These are phyloP conservation scores for Branchellion lobata DNA, from an alignment of 2,888 invertebrate species.

Conservation along the genomic window DNA sequence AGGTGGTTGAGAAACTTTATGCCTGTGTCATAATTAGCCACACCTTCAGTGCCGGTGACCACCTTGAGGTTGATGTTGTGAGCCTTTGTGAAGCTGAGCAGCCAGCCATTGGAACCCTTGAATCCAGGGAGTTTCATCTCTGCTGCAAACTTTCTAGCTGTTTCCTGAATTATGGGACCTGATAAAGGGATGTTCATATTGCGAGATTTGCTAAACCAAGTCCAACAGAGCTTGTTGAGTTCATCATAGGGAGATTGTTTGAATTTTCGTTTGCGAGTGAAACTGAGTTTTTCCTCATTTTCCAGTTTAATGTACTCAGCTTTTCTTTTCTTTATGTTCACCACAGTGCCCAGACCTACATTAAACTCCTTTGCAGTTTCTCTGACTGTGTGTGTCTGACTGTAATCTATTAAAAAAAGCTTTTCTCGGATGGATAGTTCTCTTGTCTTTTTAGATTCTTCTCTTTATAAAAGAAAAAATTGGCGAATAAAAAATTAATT, in stretches of 20 bases:
- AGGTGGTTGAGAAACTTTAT: not conserved
- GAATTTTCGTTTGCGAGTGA: not conserved
- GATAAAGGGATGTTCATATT: not conserved
- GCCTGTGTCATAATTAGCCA: not conserved
- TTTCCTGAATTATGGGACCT: conserved; percentile 5
- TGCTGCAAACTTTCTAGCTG: not conserved
- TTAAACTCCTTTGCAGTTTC: not conserved
- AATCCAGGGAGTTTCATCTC: not conserved
- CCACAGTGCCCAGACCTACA: not conserved
- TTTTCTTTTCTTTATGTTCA: conserved; percentile 12
- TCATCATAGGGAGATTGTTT: not conserved
- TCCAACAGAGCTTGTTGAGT: not conserved
- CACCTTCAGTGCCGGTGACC: too few species aligned
- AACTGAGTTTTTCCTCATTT: not conserved
- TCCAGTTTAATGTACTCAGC: not conserved
- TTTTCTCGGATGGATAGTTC: not conserved
- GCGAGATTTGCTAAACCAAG: conserved; percentile 6
- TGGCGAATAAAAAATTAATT: not conserved
- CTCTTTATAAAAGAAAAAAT: not conserved
- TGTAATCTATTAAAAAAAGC: not conserved
- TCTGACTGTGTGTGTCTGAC: not conserved
- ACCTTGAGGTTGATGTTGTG: conserved; percentile 4
- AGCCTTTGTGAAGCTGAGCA: not conserved
- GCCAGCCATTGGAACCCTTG: conserved; percentile 3
- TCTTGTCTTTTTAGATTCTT: not conserved